These are phyloP conservation scores for Drosophila parabipectinata DNA, from an alignment of 1,140 invertebrate species.

Conservation along the genomic window DNA sequence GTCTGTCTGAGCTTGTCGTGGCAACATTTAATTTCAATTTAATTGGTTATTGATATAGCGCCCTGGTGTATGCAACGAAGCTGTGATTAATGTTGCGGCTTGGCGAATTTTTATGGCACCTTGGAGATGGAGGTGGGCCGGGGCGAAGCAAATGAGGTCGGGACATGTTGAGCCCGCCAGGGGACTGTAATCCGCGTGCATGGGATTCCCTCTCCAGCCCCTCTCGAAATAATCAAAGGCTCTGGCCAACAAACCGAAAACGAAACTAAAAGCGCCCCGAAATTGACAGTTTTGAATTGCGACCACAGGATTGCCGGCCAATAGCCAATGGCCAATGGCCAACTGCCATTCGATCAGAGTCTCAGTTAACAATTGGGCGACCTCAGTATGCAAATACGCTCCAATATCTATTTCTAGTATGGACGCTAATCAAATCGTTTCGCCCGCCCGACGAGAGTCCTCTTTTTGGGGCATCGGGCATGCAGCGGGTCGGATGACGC, in stretches of 20 bases:
- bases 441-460: constrained; percentile 17
- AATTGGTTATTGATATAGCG: constrained; percentile 81
- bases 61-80: constrained; percentile 70
- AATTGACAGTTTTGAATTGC: not conserved
- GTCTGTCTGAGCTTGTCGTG: constrained; percentile 13
- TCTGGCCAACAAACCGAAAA: not conserved
- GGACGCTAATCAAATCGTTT: constrained; percentile 70
- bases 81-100: constrained; percentile 79
- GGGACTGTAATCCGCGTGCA: constrained; percentile 24
- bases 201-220: not conserved
- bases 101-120: constrained; percentile 75
- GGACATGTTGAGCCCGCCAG: constrained; percentile 48
- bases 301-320: constrained; percentile 10
- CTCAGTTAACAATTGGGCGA: constrained; percentile 9
- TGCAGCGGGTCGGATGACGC: constrained; percentile 60
- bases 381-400: not conserved
- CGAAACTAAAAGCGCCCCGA: not conserved
- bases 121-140: constrained; percentile 50
- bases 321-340: not conserved
- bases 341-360: constrained; percentile 16
- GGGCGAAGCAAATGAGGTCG: constrained; percentile 41
- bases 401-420: constrained; percentile 26
- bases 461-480: constrained; percentile 28
- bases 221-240: not conserved
- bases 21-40: constrained; percentile 81